Evolutionary conservation across 2,888 invertebrate genomes (phyloP).

Genomic region (Catocala nupta): DNA sequence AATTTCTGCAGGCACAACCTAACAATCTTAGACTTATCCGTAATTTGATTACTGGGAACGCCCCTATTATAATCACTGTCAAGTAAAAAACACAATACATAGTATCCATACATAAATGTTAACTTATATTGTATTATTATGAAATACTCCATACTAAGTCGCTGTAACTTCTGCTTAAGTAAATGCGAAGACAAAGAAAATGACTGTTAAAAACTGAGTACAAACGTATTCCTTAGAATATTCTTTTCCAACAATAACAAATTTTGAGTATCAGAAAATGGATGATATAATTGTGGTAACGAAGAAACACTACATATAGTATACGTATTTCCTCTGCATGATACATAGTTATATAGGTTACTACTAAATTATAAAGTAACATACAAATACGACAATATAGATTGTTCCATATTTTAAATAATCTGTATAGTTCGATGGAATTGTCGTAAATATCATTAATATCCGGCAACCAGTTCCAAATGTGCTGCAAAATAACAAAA

Average conservation of each 20-base stretch:
- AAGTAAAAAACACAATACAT: conserved; percentile 3
- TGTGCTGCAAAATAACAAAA: too few relatives aligned
- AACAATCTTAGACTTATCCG: conserved; percentile 9
- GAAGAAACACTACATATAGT: too few relatives aligned
- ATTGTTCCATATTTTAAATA: too few relatives aligned
- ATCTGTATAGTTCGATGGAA: too few relatives aligned
- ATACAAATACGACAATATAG: too few relatives aligned
- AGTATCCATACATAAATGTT: neutral
- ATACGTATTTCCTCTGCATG: too few relatives aligned
- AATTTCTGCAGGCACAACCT: conserved; percentile 7
- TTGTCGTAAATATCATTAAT: too few relatives aligned
- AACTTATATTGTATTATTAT: conserved; percentile 1
- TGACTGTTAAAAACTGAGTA: conserved; percentile 26
- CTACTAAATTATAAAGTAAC: too few relatives aligned
- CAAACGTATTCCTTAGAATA: conserved; percentile 34
- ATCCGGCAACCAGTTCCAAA: too few relatives aligned
- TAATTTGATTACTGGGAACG: neutral
- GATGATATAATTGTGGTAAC: too few relatives aligned
- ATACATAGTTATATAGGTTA: too few relatives aligned
- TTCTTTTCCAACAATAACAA: conserved; percentile 55
- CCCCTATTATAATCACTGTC: conserved; percentile 11
- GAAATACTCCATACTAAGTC: conserved; percentile 17
- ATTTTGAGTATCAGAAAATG: conserved; percentile 49
- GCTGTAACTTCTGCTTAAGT: conserved; percentile 26
- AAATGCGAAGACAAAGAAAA: conserved; percentile 27